Evolutionary conservation across 2,797 vertebrate genomes (phyloP).

Genomic region (Dromococcyx pavoninus): DNA sequence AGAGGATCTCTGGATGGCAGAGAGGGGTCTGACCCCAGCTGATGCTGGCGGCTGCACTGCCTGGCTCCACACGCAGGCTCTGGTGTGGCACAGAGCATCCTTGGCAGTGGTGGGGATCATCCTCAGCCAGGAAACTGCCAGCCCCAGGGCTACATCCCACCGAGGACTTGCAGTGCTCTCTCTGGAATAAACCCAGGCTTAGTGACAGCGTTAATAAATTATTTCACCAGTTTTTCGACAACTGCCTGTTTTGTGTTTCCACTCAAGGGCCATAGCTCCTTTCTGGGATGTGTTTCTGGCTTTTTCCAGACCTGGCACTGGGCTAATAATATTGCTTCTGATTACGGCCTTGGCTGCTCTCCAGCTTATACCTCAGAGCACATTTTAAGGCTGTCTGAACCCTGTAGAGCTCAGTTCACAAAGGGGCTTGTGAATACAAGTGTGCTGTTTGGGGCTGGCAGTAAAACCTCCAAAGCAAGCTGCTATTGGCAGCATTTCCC

Average conservation of each 20-base stretch:
- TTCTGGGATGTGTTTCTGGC: background rate
- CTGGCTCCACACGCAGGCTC: fast-evolving
- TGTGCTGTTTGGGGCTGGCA: fast-evolving
- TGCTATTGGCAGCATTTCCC: fast-evolving
- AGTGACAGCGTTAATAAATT: background rate
- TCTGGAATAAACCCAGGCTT: background rate
- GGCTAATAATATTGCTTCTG: background rate
- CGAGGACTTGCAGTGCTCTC: background rate
- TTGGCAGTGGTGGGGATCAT: background rate
- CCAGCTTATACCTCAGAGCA: background rate
- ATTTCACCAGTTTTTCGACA: background rate
- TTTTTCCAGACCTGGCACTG: background rate
- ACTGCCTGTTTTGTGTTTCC: background rate
- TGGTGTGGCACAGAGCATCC: background rate
- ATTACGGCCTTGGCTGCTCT: background rate
- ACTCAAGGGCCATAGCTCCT: background rate
- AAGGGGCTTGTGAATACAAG: background rate
- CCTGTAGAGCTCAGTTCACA: background rate
- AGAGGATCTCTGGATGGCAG: background rate
- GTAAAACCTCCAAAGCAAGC: background rate
- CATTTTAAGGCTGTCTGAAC: background rate
- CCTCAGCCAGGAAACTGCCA: background rate
- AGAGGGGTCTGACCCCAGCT: no score
- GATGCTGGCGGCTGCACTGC: background rate
- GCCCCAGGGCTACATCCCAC: background rate